Evolutionary conservation across 2,888 invertebrate genomes (phyloP), one percentile per base, ranked within the genome.

Genomic region (Brenthis ino): DNA sequence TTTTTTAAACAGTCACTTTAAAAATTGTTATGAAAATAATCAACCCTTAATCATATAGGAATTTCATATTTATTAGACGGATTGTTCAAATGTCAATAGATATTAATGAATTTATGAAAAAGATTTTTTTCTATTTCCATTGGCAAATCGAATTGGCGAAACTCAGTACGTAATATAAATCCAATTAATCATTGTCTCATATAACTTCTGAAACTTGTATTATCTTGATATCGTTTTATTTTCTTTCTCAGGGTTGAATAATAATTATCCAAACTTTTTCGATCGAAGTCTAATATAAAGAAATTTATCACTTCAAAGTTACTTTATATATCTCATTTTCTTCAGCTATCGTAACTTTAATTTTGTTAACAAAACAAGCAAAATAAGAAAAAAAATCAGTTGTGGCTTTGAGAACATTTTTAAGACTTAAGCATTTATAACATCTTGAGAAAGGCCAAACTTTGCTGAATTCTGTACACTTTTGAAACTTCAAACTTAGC

Each of bases 401-500:
- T 50, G 58, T 60, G 66, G 55, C 37, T 58, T 60, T 43, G 58
- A 66, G 53, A 68, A 63, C 65, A 51, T 58, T 43, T 55, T 57
- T 53, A 53, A 65, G 71, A 71, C 61, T 67, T 67, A 66, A 63
- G 68, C 68, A 68, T 71, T 71, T 69, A 69, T 56, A 55, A 55
- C 16, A 70, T 64, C 53, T 63, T 43, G 63, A 20, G 37, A 43
- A 86, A 81, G 80, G 80, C 79, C 80, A 76, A 85, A 90, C 84
- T 90, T 88, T 80, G 76, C 78, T 75, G 79, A 86, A 86, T 82
- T 63, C 82, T 83, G 82, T 79, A 78, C 83, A 79, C 76, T 88
- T 88, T 86, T 85, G 80, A 77, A 82, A 83, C 83, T 86, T 85
- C 77, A 84, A 90, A 91, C 83, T 91, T 88, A 80, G 83, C 85